Percentiles rank a stretch among this genome's conserved stretches.
These are phyloP conservation scores for Lymantria monacha DNA, from an alignment of 2,888 invertebrate genomes.

Conservation along the genomic window DNA sequence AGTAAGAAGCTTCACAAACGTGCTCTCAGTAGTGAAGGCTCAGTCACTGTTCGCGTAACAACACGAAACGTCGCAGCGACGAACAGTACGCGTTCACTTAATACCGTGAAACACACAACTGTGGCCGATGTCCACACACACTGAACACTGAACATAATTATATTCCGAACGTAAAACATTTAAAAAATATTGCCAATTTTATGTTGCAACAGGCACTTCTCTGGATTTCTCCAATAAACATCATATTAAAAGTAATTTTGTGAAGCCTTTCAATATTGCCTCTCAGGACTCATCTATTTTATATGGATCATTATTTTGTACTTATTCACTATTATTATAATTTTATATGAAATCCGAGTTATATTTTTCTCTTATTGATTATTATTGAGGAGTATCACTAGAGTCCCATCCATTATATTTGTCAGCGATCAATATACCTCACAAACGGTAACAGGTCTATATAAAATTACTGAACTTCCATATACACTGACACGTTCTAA, in stretches of 20 bases:
- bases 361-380: constrained; percentile 55
- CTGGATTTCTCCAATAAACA: constrained; percentile 82
- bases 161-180: constrained; percentile 68
- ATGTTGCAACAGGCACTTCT: constrained; percentile 81
- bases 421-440: constrained; percentile 61
- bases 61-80: constrained; percentile 4
- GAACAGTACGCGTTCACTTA: constrained; percentile 10
- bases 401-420: constrained; percentile 47
- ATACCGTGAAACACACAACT: constrained; percentile 20
- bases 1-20: constrained; percentile 79
- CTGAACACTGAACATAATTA: constrained; percentile 67
- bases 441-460: constrained; percentile 65
- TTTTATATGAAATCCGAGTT: constrained; percentile 58
- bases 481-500: constrained; percentile 75
- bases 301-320: constrained; percentile 59
- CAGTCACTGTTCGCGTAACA: not conserved
- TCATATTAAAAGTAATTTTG: constrained; percentile 75
- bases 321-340: constrained; percentile 62
- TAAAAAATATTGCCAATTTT: constrained; percentile 81
- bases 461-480: constrained; percentile 73
- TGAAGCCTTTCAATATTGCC: constrained; percentile 74
- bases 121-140: constrained; percentile 41
- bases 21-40: constrained; percentile 41
- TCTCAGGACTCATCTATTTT: constrained; percentile 66
- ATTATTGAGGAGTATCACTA: constrained; percentile 57